phyloP scores from a whole-genome alignment of 1,140 invertebrate species.

The Planococcus citri region DNA sequence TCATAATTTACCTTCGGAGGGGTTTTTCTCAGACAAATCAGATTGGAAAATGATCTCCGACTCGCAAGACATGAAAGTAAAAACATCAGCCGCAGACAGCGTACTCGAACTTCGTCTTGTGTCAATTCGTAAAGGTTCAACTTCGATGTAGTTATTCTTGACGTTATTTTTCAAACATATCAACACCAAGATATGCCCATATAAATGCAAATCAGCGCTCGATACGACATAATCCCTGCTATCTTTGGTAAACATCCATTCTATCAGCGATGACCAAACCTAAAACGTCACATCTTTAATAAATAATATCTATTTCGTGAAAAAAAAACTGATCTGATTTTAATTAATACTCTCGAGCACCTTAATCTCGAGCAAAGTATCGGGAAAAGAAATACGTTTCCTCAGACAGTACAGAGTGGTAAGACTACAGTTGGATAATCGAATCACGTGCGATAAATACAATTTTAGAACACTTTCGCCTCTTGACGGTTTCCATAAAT shows the following conservation, averaged over 20 bases:
- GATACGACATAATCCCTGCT: background rate
- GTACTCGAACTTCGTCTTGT: background rate
- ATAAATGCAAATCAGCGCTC: background rate
- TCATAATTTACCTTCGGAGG: background rate
- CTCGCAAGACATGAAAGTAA: background rate
- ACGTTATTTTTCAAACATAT: slow-evolving; percentile 14
- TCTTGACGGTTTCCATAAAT: background rate
- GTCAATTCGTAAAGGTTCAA: background rate
- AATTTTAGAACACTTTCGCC: background rate
- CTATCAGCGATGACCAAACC: background rate
- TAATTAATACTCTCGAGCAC: background rate
- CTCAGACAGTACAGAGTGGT: background rate
- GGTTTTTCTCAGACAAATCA: background rate
- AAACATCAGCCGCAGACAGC: background rate
- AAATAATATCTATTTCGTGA: background rate
- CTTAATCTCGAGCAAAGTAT: background rate
- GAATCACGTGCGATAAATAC: background rate
- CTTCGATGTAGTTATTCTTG: background rate
- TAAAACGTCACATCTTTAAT: background rate
- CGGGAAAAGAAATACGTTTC: background rate
- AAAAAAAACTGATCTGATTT: background rate
- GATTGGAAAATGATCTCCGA: background rate
- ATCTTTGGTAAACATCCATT: background rate
- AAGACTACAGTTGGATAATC: background rate
- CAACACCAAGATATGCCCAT: background rate